A percentile compares a stretch with the other conserved stretches of the same genome.
phyloP scores from a whole-genome alignment of 2,113 vertebrate species.

The Tachysurus fulvidraco region DNA sequence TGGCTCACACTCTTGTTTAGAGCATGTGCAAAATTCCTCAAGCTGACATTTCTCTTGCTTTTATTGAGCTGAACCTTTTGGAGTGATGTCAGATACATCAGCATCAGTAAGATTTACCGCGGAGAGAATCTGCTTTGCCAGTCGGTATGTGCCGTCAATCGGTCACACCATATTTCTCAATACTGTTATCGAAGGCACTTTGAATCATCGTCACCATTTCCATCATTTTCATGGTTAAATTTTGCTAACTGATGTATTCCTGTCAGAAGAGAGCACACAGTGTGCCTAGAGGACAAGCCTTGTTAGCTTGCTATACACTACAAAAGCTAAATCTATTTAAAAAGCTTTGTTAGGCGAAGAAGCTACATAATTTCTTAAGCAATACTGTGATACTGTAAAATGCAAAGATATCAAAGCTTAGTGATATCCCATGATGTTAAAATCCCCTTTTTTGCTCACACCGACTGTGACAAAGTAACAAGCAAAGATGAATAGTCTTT shows the following conservation, averaged over 20 bases:
- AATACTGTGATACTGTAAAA: neutral
- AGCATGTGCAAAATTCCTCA: conserved; percentile 22
- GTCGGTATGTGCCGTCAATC: neutral
- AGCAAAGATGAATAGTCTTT: neutral
- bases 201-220: conserved; percentile 11
- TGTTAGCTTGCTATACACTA: neutral
- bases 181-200: conserved; percentile 15
- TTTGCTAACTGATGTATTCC: conserved; percentile 7
- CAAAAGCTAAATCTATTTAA: neutral
- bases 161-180: conserved; percentile 21
- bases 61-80: conserved; percentile 18
- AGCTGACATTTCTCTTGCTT: conserved; percentile 24
- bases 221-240: conserved; percentile 17
- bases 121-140: conserved; percentile 8
- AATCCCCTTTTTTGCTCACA: neutral
- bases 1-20: conserved; percentile 30
- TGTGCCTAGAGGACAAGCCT: neutral
- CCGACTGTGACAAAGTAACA: neutral
- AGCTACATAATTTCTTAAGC: neutral
- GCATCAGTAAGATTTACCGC: conserved; percentile 24
- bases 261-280: neutral
- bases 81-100: conserved; percentile 26
- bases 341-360: neutral
- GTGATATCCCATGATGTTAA: neutral
- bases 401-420: neutral